Evolutionary conservation across 2,888 invertebrate species (phyloP).

Genomic region (Temnothorax unifasciatus): DNA sequence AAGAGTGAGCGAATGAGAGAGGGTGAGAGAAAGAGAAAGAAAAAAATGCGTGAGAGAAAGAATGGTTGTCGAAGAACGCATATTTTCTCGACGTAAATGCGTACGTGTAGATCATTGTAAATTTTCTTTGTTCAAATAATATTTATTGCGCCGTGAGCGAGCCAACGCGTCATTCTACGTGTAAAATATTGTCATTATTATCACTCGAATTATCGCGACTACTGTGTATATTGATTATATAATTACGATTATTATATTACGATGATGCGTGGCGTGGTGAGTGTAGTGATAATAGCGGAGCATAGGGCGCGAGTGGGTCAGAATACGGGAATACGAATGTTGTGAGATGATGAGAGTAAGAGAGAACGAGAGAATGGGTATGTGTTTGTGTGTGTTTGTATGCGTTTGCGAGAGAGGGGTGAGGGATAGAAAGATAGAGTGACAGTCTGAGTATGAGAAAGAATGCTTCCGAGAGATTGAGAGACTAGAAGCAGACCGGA

Average conservation of each 20-base stretch:
- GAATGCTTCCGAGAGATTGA: constrained; percentile 62
- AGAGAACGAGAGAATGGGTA: constrained; percentile 29
- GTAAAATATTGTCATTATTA: constrained; percentile 86
- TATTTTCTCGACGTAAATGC: constrained; percentile 64
- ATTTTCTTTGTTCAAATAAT: constrained; percentile 84
- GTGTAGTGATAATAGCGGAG: constrained; percentile 39
- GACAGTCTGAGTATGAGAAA: constrained; percentile 62
- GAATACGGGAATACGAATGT: background rate
- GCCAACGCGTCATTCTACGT: constrained; percentile 84
- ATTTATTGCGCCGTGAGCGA: constrained; percentile 84
- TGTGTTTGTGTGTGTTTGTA: background rate
- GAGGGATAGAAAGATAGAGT: constrained; percentile 55
- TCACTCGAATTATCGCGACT: constrained; percentile 84
- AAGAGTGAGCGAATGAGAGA: constrained; percentile 2
- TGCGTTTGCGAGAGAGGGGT: constrained; percentile 26
- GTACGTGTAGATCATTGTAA: constrained; percentile 83
- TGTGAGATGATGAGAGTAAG: background rate
- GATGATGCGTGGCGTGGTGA: constrained; percentile 51
- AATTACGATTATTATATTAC: constrained; percentile 75
- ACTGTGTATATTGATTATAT: constrained; percentile 84
- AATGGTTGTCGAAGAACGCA: constrained; percentile 66
- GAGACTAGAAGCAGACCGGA: constrained; percentile 49
- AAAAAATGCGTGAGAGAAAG: constrained; percentile 32
- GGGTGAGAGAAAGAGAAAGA: constrained; percentile 14
- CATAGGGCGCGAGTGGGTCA: constrained; percentile 17